These are phyloP conservation scores for Charaxes varanes DNA, from an alignment of 1,140 invertebrate species.

Conservation along the genomic window DNA sequence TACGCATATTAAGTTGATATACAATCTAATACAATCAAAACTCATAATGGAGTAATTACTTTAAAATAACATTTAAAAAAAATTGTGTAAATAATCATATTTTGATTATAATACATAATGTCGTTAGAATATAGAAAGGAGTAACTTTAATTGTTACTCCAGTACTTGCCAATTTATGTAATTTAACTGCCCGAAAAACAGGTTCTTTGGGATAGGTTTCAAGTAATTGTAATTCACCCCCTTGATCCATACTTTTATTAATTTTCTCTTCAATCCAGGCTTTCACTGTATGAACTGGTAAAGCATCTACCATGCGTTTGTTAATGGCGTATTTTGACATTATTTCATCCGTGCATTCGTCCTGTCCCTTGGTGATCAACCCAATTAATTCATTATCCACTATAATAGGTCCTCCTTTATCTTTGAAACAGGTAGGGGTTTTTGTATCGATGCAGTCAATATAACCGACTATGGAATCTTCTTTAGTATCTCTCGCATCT, in stretches of 20 bases:
- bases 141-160: too few relatives aligned
- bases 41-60: too few relatives aligned
- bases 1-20: too few relatives aligned
- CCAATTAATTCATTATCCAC: slow-evolving; percentile 51
- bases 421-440: slow-evolving; percentile 52
- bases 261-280: slow-evolving; percentile 55
- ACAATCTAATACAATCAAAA: too few relatives aligned
- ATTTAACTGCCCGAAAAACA: too few relatives aligned
- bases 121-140: too few relatives aligned
- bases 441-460: slow-evolving; percentile 59
- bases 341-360: slow-evolving; percentile 49
- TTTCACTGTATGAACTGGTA: slow-evolving; percentile 47
- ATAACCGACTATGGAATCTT: slow-evolving; percentile 33
- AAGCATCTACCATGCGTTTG: slow-evolving; percentile 41
- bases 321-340: slow-evolving; percentile 41
- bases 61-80: too few relatives aligned
- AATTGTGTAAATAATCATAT: too few relatives aligned
- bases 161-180: too few relatives aligned
- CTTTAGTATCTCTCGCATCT: slow-evolving; percentile 26
- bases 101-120: too few relatives aligned
- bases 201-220: slow-evolving; percentile 25
- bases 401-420: slow-evolving; percentile 51
- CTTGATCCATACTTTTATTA: slow-evolving; percentile 18
- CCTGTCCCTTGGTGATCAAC: slow-evolving; percentile 39
- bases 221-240: slow-evolving; percentile 22